A percentile compares a stretch with the other conserved stretches of the same genome.
Conservation (phyloP, 1,140 invertebrate species). For the Leptinotarsa texana region DNA sequence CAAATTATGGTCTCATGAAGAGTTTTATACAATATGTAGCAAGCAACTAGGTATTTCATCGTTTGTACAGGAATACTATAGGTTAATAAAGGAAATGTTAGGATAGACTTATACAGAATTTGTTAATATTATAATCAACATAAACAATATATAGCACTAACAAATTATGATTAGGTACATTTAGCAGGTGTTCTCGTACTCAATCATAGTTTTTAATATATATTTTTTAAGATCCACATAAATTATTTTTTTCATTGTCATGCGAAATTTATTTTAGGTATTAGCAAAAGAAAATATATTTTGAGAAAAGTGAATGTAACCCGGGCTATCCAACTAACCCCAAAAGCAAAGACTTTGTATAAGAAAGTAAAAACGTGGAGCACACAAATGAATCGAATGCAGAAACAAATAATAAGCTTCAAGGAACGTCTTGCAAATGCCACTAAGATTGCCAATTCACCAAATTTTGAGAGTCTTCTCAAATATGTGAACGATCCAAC, state of each 20-base stretch:
- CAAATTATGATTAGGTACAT: background rate
- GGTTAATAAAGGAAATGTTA: too few species aligned
- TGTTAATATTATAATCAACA: background rate
- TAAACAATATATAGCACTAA: background rate
- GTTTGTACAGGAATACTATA: too few species aligned
- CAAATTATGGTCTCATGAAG: too few species aligned
- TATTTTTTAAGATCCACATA: background rate
- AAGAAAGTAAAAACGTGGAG: background rate
- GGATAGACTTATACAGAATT: background rate
- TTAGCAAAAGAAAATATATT: background rate
- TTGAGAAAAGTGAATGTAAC: slow-evolving; percentile 1
- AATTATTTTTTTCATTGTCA: too few species aligned
- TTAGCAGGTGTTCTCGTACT: too few species aligned
- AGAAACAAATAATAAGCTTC: background rate
- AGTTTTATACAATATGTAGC: too few species aligned
- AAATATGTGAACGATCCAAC: slow-evolving; percentile 19
- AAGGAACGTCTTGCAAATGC: background rate
- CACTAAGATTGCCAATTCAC: background rate
- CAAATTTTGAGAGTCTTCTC: background rate
- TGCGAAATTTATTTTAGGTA: background rate
- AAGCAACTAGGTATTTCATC: too few species aligned
- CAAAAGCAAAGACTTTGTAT: slow-evolving; percentile 4
- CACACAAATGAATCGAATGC: background rate
- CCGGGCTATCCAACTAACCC: background rate
- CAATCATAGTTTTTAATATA: background rate